These are phyloP conservation scores for Pseudotriccus pelzelni DNA, from an alignment of 2,797 vertebrate species.

Conservation along the genomic window DNA sequence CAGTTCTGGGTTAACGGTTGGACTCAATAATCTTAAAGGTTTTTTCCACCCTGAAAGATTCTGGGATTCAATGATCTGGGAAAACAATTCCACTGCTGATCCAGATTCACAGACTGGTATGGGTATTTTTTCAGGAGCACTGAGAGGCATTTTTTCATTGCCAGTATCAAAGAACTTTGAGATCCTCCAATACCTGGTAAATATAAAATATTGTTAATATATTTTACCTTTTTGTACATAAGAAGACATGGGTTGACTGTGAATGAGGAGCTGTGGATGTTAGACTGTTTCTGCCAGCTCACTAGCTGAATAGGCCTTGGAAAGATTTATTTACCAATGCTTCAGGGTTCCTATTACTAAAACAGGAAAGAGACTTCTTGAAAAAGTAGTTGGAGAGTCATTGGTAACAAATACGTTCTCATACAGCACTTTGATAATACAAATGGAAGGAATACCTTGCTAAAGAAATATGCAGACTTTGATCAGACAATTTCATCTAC, in stretches of 20 bases:
- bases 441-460: not conserved
- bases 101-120: not conserved
- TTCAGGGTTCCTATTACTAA: not conserved
- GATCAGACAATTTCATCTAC: not conserved
- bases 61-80: not conserved
- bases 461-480: not conserved
- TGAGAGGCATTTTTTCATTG: not conserved
- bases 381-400: not conserved
- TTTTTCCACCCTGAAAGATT: not conserved
- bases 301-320: not conserved
- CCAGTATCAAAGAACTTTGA: not conserved
- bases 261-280: not conserved
- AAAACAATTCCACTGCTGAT: not conserved
- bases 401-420: not conserved
- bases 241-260: not conserved
- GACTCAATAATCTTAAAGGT: not conserved
- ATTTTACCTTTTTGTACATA: not conserved
- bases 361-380: not conserved
- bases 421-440: not conserved
- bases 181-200: not conserved
- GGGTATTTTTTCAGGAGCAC: not conserved
- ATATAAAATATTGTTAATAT: not conserved
- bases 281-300: not conserved
- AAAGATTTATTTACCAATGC: not conserved
- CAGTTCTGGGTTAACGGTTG: not conserved